Evolutionary conservation across 1,140 invertebrate species (phyloP), one percentile per base, ranked within the genome.

Genomic region (Brachionus plicatilis): DNA sequence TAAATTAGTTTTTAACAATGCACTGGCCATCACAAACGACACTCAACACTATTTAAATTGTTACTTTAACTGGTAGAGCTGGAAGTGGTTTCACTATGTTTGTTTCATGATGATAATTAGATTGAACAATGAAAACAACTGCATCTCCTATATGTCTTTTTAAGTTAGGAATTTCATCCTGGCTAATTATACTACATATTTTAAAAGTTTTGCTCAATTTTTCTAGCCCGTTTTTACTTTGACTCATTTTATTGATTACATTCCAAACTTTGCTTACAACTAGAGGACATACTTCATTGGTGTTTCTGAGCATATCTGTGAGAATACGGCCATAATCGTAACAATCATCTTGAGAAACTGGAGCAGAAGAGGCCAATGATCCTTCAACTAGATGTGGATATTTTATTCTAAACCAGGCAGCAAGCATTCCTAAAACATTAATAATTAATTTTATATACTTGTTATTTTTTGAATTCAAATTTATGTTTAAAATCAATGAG

Each of bases 331-430:
- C 20, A 76, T 47, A 76, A 20, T 45, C 41, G 24, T 76, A 45
- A 45, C 72, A 76, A 29, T 45, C 17, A 53, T 20, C 29, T 76
- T 76, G 72, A 66, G 94, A 87, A 14, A 97, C 89, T 7, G 95
- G 95, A 5, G 94, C 95, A 91, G 94, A 96, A 0, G 94, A 92
- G n/a, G 95, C 95, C 7, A 97, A 92, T 45, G 95, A 92, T 2
- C 87, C 94, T 85, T 91, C 89, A n/a, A 97, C 92, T 56, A 95
- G 89, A 87, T 96, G 94, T 9, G 97, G 96, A 91, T 98, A 99
- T 89, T 98, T 98, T 87, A 97, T 94, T 41, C 96, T 92, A 82
- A 98, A 92, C 94, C 96, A 99, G 3, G 96, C 94, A 29, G 96
- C 92, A 41, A 99, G 89, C 96, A 99, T 99, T 78, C 88, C 88